A percentile compares a stretch with the other conserved stretches of the same genome.
Conservation (phyloP, 2,797 vertebrate genomes). For the Meriones psammophilus region DNA sequence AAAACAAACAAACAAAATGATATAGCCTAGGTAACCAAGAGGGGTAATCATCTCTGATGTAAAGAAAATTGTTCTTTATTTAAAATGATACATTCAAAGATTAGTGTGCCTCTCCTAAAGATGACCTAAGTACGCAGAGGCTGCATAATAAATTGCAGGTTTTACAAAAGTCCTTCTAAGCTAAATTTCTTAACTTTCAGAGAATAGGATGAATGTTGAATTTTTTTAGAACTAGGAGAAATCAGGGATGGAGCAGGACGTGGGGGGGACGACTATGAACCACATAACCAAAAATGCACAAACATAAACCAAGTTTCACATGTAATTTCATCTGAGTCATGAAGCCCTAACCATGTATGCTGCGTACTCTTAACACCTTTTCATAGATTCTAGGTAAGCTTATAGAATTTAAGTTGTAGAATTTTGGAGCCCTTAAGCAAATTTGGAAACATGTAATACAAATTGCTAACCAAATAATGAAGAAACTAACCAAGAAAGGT, state of each 20-base stretch:
- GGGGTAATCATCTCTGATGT: background rate
- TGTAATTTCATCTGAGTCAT: slow-evolving; percentile 48
- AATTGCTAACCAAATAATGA: slow-evolving; percentile 45
- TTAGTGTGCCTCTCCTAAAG: slow-evolving; percentile 28
- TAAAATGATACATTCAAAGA: slow-evolving; percentile 44
- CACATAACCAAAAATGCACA: background rate
- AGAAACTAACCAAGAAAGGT: background rate
- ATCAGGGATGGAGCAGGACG: background rate
- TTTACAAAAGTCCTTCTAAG: slow-evolving; percentile 34
- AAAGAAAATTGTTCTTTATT: slow-evolving; percentile 28
- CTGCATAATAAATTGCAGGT: background rate
- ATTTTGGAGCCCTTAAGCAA: background rate
- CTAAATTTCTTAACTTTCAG: slow-evolving; percentile 10
- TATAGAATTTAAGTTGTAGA: background rate
- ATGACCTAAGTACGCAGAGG: background rate
- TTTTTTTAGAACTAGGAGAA: slow-evolving; percentile 9
- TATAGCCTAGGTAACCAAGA: slow-evolving; percentile 15
- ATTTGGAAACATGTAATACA: background rate
- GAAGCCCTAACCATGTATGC: background rate
- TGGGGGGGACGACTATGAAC: background rate
- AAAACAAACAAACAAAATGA: slow-evolving; percentile 27
- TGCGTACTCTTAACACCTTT: slow-evolving; percentile 17
- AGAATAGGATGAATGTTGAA: background rate
- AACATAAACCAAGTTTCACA: slow-evolving; percentile 35
- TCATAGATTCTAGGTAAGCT: background rate